Evolutionary conservation across 1,140 invertebrate genomes (phyloP).

Genomic region (Sesamia nonagrioides): DNA sequence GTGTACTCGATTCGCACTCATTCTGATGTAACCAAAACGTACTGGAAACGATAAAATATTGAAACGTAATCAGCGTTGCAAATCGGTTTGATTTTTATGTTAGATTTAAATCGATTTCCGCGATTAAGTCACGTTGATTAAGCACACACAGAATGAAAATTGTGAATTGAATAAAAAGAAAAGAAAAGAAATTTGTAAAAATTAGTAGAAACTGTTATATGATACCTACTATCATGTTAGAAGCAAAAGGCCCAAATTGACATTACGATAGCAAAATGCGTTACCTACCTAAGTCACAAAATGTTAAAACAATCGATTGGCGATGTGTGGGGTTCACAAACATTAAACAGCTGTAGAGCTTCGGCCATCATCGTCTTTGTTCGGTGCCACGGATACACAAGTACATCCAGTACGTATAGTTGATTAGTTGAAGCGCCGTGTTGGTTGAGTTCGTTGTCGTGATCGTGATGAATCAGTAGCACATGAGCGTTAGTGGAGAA

Average conservation of each 20-base stretch:
- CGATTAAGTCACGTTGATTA: background rate
- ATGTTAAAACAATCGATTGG: constrained; percentile 70
- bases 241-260: background rate
- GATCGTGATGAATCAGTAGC: constrained; percentile 58
- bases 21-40: constrained; percentile 46
- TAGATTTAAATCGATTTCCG: background rate
- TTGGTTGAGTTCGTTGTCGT: constrained; percentile 56
- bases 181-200: background rate
- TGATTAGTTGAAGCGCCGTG: constrained; percentile 17
- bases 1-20: constrained; percentile 60
- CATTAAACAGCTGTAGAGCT: constrained; percentile 80
- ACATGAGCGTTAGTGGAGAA: constrained; percentile 41
- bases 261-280: background rate
- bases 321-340: constrained; percentile 74
- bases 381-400: constrained; percentile 61
- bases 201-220: background rate
- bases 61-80: constrained; percentile 30
- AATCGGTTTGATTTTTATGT: constrained; percentile 15
- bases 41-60: constrained; percentile 51
- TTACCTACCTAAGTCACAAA: constrained; percentile 53
- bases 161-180: background rate
- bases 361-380: constrained; percentile 73
- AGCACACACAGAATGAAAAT: background rate
- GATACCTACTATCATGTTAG: too few species aligned
- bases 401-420: constrained; percentile 47